Evolutionary conservation across 2,113 vertebrate genomes (phyloP), one percentile per base, ranked within the genome.

Genomic region (Chloebia gouldiae): DNA sequence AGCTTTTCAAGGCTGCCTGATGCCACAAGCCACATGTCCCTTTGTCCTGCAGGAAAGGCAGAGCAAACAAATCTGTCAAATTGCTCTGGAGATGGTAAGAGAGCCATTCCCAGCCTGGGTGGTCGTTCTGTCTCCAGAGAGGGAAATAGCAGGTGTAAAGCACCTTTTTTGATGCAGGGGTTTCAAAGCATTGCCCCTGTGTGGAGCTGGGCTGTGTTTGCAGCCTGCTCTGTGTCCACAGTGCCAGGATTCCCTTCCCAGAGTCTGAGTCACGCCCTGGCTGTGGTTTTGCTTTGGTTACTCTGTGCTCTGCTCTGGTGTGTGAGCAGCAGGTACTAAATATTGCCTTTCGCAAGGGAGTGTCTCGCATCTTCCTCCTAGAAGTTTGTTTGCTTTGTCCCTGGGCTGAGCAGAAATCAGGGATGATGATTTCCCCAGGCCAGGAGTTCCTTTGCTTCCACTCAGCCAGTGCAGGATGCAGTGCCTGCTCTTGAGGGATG

Each of bases 11-110:
- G 68, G 80, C 44, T 90, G 57, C 3, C 42, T 19, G 10, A 37
- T 12, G 64, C 92, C 73, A 71, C 81, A 60, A 88, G 80, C 64
- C 79, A 22, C 85, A 25, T 30, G 81, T 61, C 83, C 40, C 76
- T 77, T 28, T 44, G 69, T 91, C 93, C 88, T 61, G 88, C 93
- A 95, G 93, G 91, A 64, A n/a, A 60, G 53, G 73, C 49, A 81
- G 71, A 69, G 50, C 19, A 57, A 65, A 64, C 69, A 49, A 54
- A 63, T 6, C 24, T 23, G 14, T 15, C 50, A 33, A 40, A 37
- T 11, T 82, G 53, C 61, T 83, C 50, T 2, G 20, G 12, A 19
- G 84, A 37, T 70, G 85, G 54, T 15, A 42, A 42, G 40, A 42
- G 40, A 42, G 40, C 40, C 13, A 42, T 42, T 42, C 40, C 47